These are phyloP conservation scores for Cephus pulcher DNA, from an alignment of 2,888 invertebrate genomes.

Conservation along the genomic window DNA sequence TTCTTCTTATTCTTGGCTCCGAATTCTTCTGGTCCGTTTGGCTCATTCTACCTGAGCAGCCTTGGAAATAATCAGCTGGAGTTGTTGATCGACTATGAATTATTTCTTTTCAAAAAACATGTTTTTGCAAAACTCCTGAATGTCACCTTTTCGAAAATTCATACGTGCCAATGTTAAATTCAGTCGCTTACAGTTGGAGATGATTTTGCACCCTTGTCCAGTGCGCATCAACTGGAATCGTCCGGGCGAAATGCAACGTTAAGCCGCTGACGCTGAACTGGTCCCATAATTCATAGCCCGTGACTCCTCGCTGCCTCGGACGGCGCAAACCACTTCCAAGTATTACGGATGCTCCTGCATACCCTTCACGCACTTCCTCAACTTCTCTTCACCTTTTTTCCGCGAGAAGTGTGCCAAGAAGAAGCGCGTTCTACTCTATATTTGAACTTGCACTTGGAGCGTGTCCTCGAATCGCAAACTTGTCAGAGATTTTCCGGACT, in stretches of 20 bases:
- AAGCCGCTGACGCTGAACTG: background rate
- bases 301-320: background rate
- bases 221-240: background rate
- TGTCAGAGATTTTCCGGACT: background rate
- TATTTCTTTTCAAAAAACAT: background rate
- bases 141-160: background rate
- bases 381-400: conserved; percentile 1
- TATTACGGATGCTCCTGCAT: background rate
- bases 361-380: conserved; percentile 1
- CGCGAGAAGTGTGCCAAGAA: conserved; percentile 10
- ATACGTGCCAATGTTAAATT: background rate
- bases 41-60: background rate
- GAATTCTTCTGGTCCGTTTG: background rate
- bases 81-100: background rate
- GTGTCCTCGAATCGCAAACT: conserved; percentile 6
- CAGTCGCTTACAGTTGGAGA: background rate
- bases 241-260: background rate
- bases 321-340: background rate
- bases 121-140: background rate
- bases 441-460: conserved; percentile 29
- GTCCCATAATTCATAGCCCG: background rate
- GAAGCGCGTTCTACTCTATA: conserved; percentile 21
- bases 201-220: background rate
- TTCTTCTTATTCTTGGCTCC: background rate
- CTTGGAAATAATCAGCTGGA: background rate